These are phyloP conservation scores for Horisme vitalbata DNA, from an alignment of 2,888 invertebrate species.

Conservation along the genomic window DNA sequence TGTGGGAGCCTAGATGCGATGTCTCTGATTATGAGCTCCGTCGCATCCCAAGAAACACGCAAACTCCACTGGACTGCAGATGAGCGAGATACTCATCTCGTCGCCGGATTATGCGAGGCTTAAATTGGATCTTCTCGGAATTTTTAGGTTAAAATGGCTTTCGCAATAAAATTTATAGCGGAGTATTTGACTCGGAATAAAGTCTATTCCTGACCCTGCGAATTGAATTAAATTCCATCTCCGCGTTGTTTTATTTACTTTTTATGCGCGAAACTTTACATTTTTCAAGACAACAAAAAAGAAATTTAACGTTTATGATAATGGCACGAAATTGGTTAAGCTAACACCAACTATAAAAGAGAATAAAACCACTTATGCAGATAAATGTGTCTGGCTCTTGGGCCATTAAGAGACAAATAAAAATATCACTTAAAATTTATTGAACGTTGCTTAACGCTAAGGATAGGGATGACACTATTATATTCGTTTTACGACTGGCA, in stretches of 20 bases:
- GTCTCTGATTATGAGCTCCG: conserved; percentile 24
- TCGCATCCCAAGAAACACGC: conserved; percentile 34
- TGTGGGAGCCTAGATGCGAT: conserved; percentile 28
- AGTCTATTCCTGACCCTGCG: conserved; percentile 63
- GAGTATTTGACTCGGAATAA: conserved; percentile 66
- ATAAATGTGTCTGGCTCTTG: conserved; percentile 38
- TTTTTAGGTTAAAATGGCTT: conserved; percentile 70
- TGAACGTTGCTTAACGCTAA: conserved; percentile 33
- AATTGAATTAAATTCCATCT: conserved; percentile 68
- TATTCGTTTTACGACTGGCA: conserved; percentile 36
- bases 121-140: conserved; percentile 75
- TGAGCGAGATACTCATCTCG: conserved; percentile 65
- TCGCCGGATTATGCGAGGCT: conserved; percentile 66
- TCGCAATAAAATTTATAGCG: conserved; percentile 73
- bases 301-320: conserved; percentile 40
- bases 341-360: conserved; percentile 37
- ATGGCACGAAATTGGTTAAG: conserved; percentile 36
- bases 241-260: conserved; percentile 61
- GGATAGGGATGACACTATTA: conserved; percentile 36
- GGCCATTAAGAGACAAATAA: conserved; percentile 37
- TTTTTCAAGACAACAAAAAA: conserved; percentile 43
- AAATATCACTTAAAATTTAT: conserved; percentile 39
- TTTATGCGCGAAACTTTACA: conserved; percentile 39
- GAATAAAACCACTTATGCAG: conserved; percentile 38
- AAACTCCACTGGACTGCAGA: conserved; percentile 37